Conservation (phyloP, 2,113 vertebrate genomes). For the Brachirus orientalis region DNA sequence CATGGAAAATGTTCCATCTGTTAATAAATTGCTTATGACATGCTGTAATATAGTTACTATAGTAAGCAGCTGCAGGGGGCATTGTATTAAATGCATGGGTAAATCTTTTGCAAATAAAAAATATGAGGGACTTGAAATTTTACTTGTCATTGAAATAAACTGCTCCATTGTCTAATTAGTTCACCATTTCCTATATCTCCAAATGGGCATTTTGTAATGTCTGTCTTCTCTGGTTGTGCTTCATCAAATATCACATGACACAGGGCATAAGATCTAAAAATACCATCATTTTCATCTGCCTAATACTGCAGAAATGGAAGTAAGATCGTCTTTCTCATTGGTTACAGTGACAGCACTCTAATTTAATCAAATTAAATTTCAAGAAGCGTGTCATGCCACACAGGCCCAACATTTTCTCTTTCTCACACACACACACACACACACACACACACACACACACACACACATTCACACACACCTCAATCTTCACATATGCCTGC, state of each 20-base stretch:
- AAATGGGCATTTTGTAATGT: constrained; percentile 51
- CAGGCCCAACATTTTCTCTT: constrained; percentile 25
- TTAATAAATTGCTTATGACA: neutral
- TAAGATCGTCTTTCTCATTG: constrained; percentile 69
- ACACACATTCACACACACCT: constrained; percentile 19
- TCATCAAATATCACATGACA: constrained; percentile 44
- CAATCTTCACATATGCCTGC: constrained; percentile 52
- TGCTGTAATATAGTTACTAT: neutral
- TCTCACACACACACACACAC: neutral
- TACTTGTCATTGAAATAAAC: constrained; percentile 40
- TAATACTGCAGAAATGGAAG: constrained; percentile 59
- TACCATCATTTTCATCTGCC: constrained; percentile 51
- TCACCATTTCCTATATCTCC: constrained; percentile 45
- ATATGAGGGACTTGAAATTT: too few relatives aligned
- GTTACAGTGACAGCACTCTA: constrained; percentile 66
- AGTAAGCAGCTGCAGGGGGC: too few relatives aligned
- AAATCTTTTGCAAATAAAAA: too few relatives aligned
- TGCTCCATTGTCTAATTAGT: constrained; percentile 54
- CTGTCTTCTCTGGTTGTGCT: constrained; percentile 28
- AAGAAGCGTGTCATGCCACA: constrained; percentile 57
- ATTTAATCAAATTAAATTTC: constrained; percentile 75
- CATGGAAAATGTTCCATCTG: neutral
- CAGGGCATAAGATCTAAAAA: constrained; percentile 49
- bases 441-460: constrained; percentile 7
- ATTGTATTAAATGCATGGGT: too few relatives aligned